Percentiles rank a stretch among this genome's conserved stretches.
These are phyloP conservation scores for Nibea coibor DNA, from an alignment of 2,113 vertebrate genomes.

Conservation along the genomic window DNA sequence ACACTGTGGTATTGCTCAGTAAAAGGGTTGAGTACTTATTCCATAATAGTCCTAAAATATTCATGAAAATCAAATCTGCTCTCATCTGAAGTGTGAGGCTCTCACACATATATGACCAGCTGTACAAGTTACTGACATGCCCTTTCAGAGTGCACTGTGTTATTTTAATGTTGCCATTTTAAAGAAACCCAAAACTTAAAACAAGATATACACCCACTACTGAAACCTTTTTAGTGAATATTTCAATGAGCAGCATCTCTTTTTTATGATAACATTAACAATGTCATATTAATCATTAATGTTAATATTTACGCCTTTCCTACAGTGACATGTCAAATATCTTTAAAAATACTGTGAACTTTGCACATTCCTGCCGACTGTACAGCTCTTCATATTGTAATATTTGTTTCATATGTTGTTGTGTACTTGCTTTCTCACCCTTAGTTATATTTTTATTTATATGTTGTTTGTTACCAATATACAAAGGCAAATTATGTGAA, in stretches of 20 bases:
- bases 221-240: background rate
- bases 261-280: background rate
- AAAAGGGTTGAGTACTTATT: too few species aligned
- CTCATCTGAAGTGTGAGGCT: background rate
- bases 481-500: too few species aligned
- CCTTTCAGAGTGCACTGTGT: background rate
- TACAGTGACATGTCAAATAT: background rate
- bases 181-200: background rate
- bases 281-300: background rate
- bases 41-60: background rate
- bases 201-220: background rate
- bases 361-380: too few species aligned
- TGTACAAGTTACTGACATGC: background rate
- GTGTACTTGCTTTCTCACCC: too few species aligned
- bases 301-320: background rate
- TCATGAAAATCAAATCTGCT: background rate
- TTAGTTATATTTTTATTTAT: too few species aligned
- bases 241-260: too few species aligned
- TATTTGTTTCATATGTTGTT: too few species aligned
- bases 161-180: background rate
- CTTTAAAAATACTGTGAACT: background rate
- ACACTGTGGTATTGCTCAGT: too few species aligned
- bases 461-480: too few species aligned
- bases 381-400: too few species aligned
- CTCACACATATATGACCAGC: background rate